Conservation (phyloP, 2,888 invertebrate genomes). For the Rutpela maculata region DNA sequence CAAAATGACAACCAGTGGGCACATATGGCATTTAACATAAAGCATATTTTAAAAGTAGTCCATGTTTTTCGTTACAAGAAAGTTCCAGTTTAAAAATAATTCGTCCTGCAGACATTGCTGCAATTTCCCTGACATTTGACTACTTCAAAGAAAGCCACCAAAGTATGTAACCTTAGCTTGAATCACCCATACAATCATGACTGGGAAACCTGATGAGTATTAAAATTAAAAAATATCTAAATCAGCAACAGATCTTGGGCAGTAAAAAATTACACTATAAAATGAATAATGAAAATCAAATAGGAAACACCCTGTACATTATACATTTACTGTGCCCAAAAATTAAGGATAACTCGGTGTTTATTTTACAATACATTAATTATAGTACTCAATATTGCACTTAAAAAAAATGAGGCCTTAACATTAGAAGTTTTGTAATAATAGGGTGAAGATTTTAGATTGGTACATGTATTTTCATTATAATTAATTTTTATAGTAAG, state of each 20-base stretch:
- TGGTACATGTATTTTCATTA: constrained; percentile 60
- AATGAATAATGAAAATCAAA: constrained; percentile 14
- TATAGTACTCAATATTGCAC: constrained; percentile 51
- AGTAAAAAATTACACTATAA: constrained; percentile 13
- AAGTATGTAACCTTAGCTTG: not conserved
- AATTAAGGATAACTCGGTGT: constrained; percentile 44
- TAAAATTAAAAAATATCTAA: not conserved
- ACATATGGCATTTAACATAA: too few species aligned
- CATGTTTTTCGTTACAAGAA: too few species aligned
- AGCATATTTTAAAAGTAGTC: too few species aligned
- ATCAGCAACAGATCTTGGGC: not conserved
- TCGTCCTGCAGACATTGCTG: too few species aligned
- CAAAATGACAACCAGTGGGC: too few species aligned
- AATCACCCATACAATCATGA: not conserved
- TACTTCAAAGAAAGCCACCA: too few species aligned
- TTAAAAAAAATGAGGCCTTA: constrained; percentile 59
- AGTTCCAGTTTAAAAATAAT: too few species aligned
- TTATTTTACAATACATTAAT: constrained; percentile 41
- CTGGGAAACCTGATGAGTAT: constrained; percentile 4
- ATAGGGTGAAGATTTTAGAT: constrained; percentile 56
- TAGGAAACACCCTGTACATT: constrained; percentile 62
- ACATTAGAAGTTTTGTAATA: constrained; percentile 54
- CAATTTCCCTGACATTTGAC: too few species aligned
- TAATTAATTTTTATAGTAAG: constrained; percentile 55
- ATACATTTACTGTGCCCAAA: constrained; percentile 60